Percentiles rank a stretch among this genome's conserved stretches.
phyloP scores from a whole-genome alignment of 2,888 invertebrate genomes.

The Physocephala rufipes region DNA sequence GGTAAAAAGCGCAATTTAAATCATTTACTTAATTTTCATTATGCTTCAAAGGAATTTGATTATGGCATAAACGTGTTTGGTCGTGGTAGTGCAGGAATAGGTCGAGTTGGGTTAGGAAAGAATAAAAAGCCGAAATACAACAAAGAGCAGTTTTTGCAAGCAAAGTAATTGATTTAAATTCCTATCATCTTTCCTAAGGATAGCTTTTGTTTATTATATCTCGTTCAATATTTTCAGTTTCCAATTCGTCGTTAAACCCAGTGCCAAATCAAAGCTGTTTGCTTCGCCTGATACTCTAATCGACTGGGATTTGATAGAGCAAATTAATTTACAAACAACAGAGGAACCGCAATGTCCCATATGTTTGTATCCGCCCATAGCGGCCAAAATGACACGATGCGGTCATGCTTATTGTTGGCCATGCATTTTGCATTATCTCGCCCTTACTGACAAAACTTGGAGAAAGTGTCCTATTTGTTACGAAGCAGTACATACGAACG shows the following conservation, averaged over 20 bases:
- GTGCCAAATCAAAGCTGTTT: slow-evolving; percentile 76
- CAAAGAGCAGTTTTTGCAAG: slow-evolving; percentile 93
- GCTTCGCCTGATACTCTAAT: slow-evolving; percentile 88
- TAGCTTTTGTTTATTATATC: too few relatives aligned
- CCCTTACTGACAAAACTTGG: slow-evolving; percentile 83
- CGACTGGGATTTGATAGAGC: slow-evolving; percentile 91
- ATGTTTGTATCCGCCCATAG: slow-evolving; percentile 85
- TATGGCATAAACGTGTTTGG: slow-evolving; percentile 52
- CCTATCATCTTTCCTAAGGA: too few relatives aligned
- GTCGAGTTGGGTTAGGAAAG: slow-evolving; percentile 41
- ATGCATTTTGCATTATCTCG: slow-evolving; percentile 91
- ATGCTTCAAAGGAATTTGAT: slow-evolving; percentile 71
- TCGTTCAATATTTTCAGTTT: slow-evolving; percentile 77
- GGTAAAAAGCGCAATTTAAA: slow-evolving; percentile 93
- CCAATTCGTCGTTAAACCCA: slow-evolving; percentile 91
- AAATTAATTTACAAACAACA: slow-evolving; percentile 79
- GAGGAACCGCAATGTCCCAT: slow-evolving; percentile 87
- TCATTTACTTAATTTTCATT: slow-evolving; percentile 93
- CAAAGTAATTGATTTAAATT: slow-evolving; percentile 74
- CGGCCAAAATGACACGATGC: slow-evolving; percentile 92
- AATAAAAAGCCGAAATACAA: slow-evolving; percentile 76
- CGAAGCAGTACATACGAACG: slow-evolving; percentile 79
- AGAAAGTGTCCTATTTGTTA: slow-evolving; percentile 93
- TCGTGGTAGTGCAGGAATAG: slow-evolving; percentile 43
- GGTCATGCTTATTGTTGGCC: slow-evolving; percentile 98